phyloP scores from a whole-genome alignment of 2,113 vertebrate genomes.

The Natator depressus region DNA sequence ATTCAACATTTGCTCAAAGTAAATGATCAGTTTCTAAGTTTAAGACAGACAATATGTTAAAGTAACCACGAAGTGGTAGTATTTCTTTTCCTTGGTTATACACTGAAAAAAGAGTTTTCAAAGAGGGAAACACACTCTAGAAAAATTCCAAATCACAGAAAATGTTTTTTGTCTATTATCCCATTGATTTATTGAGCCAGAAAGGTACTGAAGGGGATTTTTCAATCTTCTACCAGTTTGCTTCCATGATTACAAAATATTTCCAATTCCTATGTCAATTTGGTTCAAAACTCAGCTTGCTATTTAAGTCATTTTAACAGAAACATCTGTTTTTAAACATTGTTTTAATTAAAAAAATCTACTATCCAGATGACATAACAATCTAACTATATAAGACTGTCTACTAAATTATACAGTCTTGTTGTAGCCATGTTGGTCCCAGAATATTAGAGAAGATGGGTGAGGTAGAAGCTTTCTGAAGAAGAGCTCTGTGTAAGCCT shows the following conservation, averaged over 20 bases:
- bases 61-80: background rate
- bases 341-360: constrained; percentile 4
- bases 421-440: background rate
- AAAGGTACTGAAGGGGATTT: background rate
- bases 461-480: background rate
- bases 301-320: background rate
- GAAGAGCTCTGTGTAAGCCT: too few species aligned
- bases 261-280: constrained; percentile 7
- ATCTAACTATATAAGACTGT: background rate
- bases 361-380: background rate
- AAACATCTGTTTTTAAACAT: background rate
- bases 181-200: background rate
- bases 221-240: constrained; percentile 17
- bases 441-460: background rate
- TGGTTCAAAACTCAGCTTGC: constrained; percentile 21
- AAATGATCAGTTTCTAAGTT: background rate
- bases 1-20: background rate
- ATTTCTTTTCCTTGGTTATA: background rate
- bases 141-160: constrained; percentile 37
- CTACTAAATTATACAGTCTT: background rate
- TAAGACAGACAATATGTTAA: background rate
- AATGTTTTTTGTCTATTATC: background rate
- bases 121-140: background rate
- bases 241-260: background rate
- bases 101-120: background rate